phyloP scores from a whole-genome alignment of 2,113 vertebrate species.

The Tauraco erythrolophus region DNA sequence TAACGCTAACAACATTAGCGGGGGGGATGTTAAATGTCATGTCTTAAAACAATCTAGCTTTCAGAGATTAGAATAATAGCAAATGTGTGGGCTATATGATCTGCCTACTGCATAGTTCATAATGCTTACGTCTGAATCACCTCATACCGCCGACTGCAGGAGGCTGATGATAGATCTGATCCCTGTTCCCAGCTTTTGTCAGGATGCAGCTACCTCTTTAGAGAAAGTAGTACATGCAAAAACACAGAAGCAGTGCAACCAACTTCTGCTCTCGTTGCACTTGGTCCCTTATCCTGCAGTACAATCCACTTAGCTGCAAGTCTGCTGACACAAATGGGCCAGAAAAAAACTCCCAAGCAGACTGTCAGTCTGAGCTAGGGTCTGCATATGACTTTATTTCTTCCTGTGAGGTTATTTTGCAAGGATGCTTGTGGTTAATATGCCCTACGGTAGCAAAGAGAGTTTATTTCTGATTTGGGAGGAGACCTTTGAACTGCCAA shows the following conservation, averaged over 20 bases:
- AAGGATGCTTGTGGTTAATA: background rate
- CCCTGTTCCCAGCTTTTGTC: background rate
- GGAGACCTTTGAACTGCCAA: background rate
- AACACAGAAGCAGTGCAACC: background rate
- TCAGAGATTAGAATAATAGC: background rate
- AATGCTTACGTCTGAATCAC: background rate
- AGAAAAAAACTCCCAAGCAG: background rate
- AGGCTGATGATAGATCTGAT: background rate
- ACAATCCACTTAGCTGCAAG: background rate
- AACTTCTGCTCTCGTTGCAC: background rate
- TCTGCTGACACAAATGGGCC: fast-evolving
- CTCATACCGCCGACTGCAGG: fast-evolving
- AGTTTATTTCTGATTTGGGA: background rate
- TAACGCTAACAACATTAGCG: background rate
- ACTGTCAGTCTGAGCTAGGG: background rate
- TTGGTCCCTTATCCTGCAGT: background rate
- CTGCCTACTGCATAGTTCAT: background rate
- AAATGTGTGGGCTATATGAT: background rate
- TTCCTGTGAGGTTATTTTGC: background rate
- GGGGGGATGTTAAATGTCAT: background rate
- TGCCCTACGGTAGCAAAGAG: background rate
- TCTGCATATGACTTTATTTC: background rate
- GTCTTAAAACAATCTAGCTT: background rate
- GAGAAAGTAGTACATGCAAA: background rate
- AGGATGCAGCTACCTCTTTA: background rate